Evolutionary conservation across 2,888 invertebrate species (phyloP), one percentile per base, ranked within the genome.

Genomic region (Scaptomyza tumidula): DNA sequence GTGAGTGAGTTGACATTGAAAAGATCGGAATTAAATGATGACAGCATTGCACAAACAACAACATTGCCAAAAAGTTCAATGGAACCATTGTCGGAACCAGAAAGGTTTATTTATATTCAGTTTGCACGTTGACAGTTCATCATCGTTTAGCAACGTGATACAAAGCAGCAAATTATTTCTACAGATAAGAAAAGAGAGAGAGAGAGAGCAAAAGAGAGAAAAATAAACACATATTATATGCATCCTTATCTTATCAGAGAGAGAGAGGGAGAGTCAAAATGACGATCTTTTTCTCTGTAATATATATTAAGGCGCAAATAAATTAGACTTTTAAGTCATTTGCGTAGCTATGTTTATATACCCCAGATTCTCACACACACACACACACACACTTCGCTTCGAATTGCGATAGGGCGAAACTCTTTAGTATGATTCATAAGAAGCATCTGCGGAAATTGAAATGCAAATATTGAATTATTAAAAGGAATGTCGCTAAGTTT

Each of bases 161-260:
- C 9, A 24, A 24, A 24, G 24, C 19, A 49, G 29, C n/a, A n/a
- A n/a, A n/a, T n/a, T n/a, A n/a, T 33, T 48, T 14, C 16, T 11
- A 29, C 6, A 24, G 69, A 57, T 57, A 64, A 58, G 43, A 52
- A 53, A 49, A n/a, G 46, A 58, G 43, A 55, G 24, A 27, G 19
- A 13, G 35, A 27, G n/a, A 53, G 49, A n/a, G 46, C 3, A 13
- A 29, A 13, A 46, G 6, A 48, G 35, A 29, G 43, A 55, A 62
- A 53, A 65, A 35, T 33, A n/a, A n/a, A 59, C 29, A 53, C 13
- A 35, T 35, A 39, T 39, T 35, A 39, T 39, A 14, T 50, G 45
- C n/a, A 33, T 29, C 14, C 19, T 52, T 72, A 56, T 57, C 81
- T 84, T 84, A 80, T 79, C 78, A 66, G 70, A 24, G 43, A 35